These are phyloP conservation scores for Caiman crocodilus DNA, from an alignment of 2,797 vertebrate genomes.

Conservation along the genomic window DNA sequence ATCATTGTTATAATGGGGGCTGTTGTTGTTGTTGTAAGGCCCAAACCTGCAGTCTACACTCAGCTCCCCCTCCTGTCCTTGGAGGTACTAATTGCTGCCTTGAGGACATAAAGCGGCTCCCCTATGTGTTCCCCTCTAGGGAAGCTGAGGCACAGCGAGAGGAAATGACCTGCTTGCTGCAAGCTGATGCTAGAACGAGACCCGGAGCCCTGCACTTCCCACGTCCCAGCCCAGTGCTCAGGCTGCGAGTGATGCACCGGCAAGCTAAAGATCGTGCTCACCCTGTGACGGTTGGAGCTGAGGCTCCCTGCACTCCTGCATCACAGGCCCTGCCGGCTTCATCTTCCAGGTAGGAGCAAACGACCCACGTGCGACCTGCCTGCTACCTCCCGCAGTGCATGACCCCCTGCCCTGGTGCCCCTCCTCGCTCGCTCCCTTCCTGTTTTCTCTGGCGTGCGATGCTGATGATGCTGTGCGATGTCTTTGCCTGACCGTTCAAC, in stretches of 20 bases:
- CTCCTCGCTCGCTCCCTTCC: not conserved
- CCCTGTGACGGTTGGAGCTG: not conserved
- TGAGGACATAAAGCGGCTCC: not conserved
- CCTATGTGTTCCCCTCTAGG: rapidly evolving
- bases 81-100: not conserved
- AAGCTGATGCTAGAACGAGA: too few relatives aligned
- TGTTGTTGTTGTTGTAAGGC: too few relatives aligned
- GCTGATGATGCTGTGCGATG: too few relatives aligned
- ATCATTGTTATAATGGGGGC: not conserved
- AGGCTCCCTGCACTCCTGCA: too few relatives aligned
- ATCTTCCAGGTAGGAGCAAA: not conserved
- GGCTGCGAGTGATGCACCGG: not conserved
- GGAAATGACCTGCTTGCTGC: too few relatives aligned
- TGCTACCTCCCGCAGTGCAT: not conserved
- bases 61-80: not conserved
- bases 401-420: not conserved
- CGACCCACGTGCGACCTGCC: not conserved
- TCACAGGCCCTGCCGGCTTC: not conserved
- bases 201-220: not conserved
- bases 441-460: not conserved
- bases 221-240: not conserved
- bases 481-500: not conserved
- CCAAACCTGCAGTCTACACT: not conserved
- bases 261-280: not conserved
- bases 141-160: not conserved